A percentile compares a stretch with the other conserved stretches of the same genome.
phyloP scores from a whole-genome alignment of 2,113 vertebrate species.

The Noturus placidus region DNA sequence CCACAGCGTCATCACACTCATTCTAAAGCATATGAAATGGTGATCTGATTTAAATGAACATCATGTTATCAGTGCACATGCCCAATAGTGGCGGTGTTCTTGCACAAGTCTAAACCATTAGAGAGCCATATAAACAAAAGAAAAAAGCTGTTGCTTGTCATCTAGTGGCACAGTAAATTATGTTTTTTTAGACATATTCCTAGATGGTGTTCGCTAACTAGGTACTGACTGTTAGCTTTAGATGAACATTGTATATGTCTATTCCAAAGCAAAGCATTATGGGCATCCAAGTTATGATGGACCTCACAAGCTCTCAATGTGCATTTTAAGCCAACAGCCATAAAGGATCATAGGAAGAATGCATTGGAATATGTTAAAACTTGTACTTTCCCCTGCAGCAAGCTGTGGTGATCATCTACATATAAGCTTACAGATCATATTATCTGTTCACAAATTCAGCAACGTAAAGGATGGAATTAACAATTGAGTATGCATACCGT shows the following conservation, averaged over 20 bases:
- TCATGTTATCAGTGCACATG: neutral
- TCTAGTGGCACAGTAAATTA: neutral
- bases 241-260: neutral
- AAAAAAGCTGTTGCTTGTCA: neutral
- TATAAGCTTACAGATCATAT: neutral
- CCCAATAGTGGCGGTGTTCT: neutral
- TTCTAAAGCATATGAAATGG: neutral
- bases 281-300: neutral
- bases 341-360: neutral
- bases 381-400: too few species aligned
- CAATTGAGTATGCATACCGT: neutral
- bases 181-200: neutral
- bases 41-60: neutral
- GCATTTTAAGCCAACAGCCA: neutral
- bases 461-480: neutral
- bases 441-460: neutral
- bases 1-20: neutral
- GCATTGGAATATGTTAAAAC: neutral
- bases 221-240: constrained; percentile 13
- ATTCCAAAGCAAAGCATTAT: neutral
- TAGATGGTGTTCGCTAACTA: neutral
- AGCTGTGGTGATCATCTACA: too few species aligned
- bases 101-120: constrained; percentile 17
- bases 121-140: neutral
- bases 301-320: neutral